These are phyloP conservation scores for Papilio demoleus DNA, from an alignment of 2,888 invertebrate species.

Conservation along the genomic window DNA sequence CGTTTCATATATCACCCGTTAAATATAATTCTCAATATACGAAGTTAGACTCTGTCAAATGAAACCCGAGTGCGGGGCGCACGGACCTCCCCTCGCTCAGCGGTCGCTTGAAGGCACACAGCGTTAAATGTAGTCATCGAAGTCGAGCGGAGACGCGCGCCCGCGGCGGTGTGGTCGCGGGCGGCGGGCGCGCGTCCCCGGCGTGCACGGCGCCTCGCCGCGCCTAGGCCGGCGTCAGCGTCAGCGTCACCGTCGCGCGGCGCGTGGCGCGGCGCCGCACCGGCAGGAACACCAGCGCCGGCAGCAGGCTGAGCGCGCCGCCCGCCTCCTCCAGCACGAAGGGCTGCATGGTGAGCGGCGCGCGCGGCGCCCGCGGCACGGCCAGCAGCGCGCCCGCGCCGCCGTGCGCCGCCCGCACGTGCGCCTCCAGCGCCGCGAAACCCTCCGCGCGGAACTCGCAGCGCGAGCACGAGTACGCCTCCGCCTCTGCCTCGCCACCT, in stretches of 20 bases:
- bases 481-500: constrained; percentile 60
- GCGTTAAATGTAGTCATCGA: constrained; percentile 85
- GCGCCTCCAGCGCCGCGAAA: constrained; percentile 77
- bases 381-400: constrained; percentile 80
- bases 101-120: constrained; percentile 93
- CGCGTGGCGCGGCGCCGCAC: constrained; percentile 94
- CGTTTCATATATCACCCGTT: constrained; percentile 84
- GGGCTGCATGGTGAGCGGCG: constrained; percentile 94
- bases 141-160: constrained; percentile 77
- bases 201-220: constrained; percentile 89
- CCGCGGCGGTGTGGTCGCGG: constrained; percentile 63
- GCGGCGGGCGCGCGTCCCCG: constrained; percentile 61
- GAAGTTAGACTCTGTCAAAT: constrained; percentile 78
- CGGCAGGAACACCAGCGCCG: constrained; percentile 96
- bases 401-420: constrained; percentile 77
- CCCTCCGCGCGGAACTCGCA: constrained; percentile 78
- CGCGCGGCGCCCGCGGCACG: constrained; percentile 62
- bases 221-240: constrained; percentile 96
- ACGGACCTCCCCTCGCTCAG: constrained; percentile 83
- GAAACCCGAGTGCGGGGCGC: constrained; percentile 66
- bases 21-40: constrained; percentile 83
- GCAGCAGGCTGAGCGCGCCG: constrained; percentile 88
- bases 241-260: constrained; percentile 95
- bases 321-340: constrained; percentile 90
- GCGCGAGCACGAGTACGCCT: constrained; percentile 76